Evolutionary conservation across 1,140 invertebrate genomes (phyloP).

Genomic region (Drosophila bifasciata): DNA sequence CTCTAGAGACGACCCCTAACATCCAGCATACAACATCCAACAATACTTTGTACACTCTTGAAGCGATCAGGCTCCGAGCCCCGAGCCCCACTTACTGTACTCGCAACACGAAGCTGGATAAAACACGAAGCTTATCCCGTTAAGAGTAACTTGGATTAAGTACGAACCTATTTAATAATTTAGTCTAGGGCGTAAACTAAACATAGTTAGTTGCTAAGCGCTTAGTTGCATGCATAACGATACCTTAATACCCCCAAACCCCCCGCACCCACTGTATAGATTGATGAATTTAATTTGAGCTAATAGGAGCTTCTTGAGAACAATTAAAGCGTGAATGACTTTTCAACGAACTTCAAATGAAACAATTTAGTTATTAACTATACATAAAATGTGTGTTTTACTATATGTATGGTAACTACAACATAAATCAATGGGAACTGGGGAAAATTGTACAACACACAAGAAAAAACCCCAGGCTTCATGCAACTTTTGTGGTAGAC

Average conservation of each 20-base stretch:
- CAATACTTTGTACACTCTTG: background rate
- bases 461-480: background rate
- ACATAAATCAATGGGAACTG: too few species aligned
- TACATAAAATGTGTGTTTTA: too few species aligned
- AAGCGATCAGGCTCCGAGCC: background rate
- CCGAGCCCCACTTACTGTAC: background rate
- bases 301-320: slow-evolving; percentile 26
- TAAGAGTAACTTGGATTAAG: slow-evolving; percentile 24
- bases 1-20: background rate
- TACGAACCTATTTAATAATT: slow-evolving; percentile 37
- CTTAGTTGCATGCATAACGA: background rate
- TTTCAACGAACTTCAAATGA: too few species aligned
- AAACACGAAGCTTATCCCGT: slow-evolving; percentile 3
- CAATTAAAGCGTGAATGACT: slow-evolving; percentile 24
- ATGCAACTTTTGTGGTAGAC: too few species aligned
- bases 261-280: slow-evolving; percentile 37
- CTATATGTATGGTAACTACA: background rate
- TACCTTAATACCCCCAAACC: too few species aligned
- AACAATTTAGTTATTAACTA: too few species aligned
- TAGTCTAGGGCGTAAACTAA: slow-evolving; percentile 25
- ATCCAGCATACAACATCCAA: background rate
- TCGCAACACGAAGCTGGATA: too few species aligned
- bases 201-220: slow-evolving; percentile 38
- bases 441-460: too few species aligned
- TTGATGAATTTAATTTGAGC: slow-evolving; percentile 37